phyloP scores from a whole-genome alignment of 2,113 vertebrate species.

The Chrysemys picta region DNA sequence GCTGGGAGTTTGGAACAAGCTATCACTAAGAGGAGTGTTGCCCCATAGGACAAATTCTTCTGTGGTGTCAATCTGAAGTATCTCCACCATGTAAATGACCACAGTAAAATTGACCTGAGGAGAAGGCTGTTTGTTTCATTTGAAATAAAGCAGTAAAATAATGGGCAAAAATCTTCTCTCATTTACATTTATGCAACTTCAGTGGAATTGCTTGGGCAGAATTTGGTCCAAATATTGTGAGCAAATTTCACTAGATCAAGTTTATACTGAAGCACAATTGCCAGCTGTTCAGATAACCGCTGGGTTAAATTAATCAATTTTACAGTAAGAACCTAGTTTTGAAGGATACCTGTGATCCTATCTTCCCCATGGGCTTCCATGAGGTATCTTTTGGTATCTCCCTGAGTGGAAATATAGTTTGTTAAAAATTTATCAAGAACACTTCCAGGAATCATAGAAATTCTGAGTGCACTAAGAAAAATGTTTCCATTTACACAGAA shows the following conservation, averaged over 20 bases:
- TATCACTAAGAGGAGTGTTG: background rate
- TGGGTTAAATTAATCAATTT: slow-evolving; percentile 39
- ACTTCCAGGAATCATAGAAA: background rate
- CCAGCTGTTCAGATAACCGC: slow-evolving; percentile 41
- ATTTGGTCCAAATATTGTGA: background rate
- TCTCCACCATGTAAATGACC: background rate
- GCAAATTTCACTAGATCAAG: slow-evolving; percentile 18
- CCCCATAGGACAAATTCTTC: background rate
- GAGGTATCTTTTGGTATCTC: background rate
- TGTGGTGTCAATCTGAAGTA: background rate
- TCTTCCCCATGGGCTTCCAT: background rate
- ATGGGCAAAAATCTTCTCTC: background rate
- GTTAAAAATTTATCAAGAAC: background rate
- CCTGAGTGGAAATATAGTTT: background rate
- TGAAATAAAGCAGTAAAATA: background rate
- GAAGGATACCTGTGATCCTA: background rate
- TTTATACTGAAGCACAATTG: slow-evolving; percentile 25
- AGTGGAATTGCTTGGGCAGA: slow-evolving; percentile 18
- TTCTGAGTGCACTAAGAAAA: background rate
- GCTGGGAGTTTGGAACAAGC: background rate
- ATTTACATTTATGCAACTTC: background rate
- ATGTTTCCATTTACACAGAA: background rate
- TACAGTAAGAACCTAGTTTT: slow-evolving; percentile 24
- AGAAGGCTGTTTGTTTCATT: background rate
- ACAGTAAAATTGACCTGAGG: slow-evolving; percentile 1